Percentiles rank a stretch among this genome's conserved stretches.
Evolutionary conservation across 2,113 vertebrate genomes (phyloP).

Genomic region (Vireo altiloquus): DNA sequence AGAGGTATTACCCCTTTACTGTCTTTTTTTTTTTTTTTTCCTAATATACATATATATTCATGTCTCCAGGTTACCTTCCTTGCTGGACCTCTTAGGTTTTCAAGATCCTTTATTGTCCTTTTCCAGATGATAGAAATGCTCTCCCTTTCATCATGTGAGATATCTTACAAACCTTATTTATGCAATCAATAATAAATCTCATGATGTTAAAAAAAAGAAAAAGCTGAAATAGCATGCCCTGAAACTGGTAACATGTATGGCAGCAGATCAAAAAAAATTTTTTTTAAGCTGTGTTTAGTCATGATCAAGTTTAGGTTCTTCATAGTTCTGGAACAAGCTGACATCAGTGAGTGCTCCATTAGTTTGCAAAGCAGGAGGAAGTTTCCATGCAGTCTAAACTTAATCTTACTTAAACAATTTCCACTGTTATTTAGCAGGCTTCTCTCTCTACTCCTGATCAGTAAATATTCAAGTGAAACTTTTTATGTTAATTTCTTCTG

Average conservation of each 20-base stretch:
- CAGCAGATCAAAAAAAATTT: neutral
- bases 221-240: neutral
- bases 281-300: neutral
- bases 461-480: neutral
- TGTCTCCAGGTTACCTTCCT: neutral
- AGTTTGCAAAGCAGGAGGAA: neutral
- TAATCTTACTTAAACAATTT: neutral
- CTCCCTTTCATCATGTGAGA: neutral
- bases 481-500: neutral
- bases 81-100: neutral
- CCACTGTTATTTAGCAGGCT: neutral
- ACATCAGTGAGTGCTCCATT: neutral
- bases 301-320: neutral
- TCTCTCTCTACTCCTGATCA: neutral
- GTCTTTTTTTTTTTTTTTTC: neutral
- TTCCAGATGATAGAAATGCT: neutral
- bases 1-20: neutral
- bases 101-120: neutral
- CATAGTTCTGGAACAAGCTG: neutral
- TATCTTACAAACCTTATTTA: neutral
- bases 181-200: neutral
- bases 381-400: neutral
- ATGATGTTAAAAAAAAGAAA: neutral
- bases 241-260: neutral
- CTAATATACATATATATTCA: neutral